phyloP scores from a whole-genome alignment of 2,113 vertebrate species.

The Sclerurus mexicanus region DNA sequence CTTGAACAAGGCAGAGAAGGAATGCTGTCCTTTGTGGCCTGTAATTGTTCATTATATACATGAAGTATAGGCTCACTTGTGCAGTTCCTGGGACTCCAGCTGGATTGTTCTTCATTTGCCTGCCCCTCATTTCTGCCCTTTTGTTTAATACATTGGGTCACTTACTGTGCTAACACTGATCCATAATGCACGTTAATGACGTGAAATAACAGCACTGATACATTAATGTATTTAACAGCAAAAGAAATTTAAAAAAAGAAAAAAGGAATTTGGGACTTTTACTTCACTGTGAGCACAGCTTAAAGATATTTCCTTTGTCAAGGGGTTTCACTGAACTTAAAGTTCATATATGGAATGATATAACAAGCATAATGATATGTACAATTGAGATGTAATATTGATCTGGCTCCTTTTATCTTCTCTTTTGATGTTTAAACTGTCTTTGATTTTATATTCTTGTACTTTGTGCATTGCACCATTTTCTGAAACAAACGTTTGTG shows the following conservation, averaged over 20 bases:
- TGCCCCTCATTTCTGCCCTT: not conserved
- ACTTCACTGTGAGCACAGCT: not conserved
- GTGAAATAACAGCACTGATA: not conserved
- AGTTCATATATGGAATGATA: not conserved
- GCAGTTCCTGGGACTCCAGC: not conserved
- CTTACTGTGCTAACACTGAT: not conserved
- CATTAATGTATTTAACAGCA: not conserved
- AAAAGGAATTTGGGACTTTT: not conserved
- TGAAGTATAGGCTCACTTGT: not conserved
- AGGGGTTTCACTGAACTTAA: not conserved
- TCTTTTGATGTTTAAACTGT: not conserved
- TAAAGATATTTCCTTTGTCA: not conserved
- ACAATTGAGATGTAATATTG: accelerated
- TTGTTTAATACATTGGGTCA: not conserved
- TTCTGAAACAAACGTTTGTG: not conserved
- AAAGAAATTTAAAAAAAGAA: not conserved
- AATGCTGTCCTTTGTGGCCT: not conserved
- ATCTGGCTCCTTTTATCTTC: not conserved
- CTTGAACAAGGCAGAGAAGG: not conserved
- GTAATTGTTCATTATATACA: not conserved
- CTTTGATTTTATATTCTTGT: not conserved
- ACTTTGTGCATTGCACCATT: not conserved
- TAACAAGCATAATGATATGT: not conserved
- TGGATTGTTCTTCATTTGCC: not conserved
- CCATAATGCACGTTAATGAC: not conserved